A percentile compares a stretch with the other conserved stretches of the same genome.
phyloP scores from a whole-genome alignment of 2,888 invertebrate species.

The Drosophila conformis region DNA sequence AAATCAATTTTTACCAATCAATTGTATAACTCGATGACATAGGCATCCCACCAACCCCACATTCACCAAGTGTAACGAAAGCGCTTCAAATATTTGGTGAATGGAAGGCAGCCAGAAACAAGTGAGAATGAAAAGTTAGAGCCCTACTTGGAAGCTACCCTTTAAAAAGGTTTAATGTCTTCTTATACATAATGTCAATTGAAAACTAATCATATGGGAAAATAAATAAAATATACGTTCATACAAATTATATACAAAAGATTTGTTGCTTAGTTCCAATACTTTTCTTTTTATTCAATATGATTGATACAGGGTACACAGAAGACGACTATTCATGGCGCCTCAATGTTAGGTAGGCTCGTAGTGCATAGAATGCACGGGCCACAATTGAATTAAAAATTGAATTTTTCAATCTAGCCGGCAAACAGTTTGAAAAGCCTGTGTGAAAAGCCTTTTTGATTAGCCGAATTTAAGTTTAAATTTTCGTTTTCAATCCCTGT shows the following conservation, averaged over 20 bases:
- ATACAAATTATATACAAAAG: neutral
- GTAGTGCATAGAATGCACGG: slow-evolving; percentile 9
- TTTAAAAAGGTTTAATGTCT: too few relatives aligned
- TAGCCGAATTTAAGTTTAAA: slow-evolving; percentile 31
- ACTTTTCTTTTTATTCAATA: neutral
- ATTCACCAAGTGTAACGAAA: slow-evolving; percentile 25
- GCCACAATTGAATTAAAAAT: slow-evolving; percentile 71
- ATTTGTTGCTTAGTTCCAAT: neutral
- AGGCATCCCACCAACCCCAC: slow-evolving; percentile 12
- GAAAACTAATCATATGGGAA: neutral
- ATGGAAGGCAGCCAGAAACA: slow-evolving; percentile 25
- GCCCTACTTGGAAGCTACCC: neutral
- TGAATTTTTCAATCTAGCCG: slow-evolving; percentile 72
- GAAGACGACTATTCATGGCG: neutral
- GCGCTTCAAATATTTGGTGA: slow-evolving; percentile 57
- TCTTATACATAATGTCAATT: neutral
- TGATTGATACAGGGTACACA: neutral
- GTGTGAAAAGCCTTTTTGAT: slow-evolving; percentile 44
- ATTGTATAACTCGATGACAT: slow-evolving; percentile 69
- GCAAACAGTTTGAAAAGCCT: slow-evolving; percentile 54
- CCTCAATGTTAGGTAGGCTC: neutral
- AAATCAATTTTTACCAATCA: slow-evolving; percentile 79
- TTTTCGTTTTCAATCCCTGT: slow-evolving; percentile 32
- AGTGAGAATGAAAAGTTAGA: neutral
- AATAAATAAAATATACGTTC: neutral